phyloP scores from a whole-genome alignment of 2,888 invertebrate species.

The Agrilus cyanescens region DNA sequence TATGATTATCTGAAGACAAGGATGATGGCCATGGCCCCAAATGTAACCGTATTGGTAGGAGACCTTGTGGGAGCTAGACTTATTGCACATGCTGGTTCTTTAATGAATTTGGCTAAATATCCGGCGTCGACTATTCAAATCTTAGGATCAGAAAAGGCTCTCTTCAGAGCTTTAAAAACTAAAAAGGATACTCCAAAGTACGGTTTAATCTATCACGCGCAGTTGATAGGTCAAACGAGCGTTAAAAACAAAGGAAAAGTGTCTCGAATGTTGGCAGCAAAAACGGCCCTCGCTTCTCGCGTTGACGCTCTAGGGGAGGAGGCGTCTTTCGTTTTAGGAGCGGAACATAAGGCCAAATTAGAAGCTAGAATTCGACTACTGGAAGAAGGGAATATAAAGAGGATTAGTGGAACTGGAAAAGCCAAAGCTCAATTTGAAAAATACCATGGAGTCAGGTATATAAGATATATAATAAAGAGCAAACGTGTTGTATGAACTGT shows the following conservation, averaged over 20 bases:
- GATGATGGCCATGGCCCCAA: conserved; percentile 99
- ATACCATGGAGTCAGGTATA: conserved; percentile 69
- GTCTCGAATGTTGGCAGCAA: conserved; percentile 94
- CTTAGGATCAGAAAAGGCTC: conserved; percentile 94
- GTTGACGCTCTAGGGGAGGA: conserved; percentile 96
- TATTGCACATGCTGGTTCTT: conserved; percentile 94
- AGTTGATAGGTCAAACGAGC: conserved; percentile 80
- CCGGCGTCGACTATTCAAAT: conserved; percentile 98
- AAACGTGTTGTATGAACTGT: background rate
- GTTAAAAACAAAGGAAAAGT: conserved; percentile 87
- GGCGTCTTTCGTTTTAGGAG: conserved; percentile 67
- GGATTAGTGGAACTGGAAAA: conserved; percentile 82
- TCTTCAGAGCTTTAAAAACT: conserved; percentile 93
- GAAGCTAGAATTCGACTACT: conserved; percentile 68
- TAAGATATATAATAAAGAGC: background rate
- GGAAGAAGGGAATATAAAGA: conserved; percentile 73
- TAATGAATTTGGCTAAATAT: conserved; percentile 93
- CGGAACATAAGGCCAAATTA: conserved; percentile 79
- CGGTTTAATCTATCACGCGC: conserved; percentile 95
- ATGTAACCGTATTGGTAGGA: conserved; percentile 88
- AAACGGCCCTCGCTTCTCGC: conserved; percentile 83
- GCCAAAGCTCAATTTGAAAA: conserved; percentile 85
- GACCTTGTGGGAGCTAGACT: conserved; percentile 94
- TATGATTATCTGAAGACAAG: conserved; percentile 90
- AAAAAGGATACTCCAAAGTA: conserved; percentile 98